Conservation (phyloP, 2,888 invertebrate species). For the Perizoma affinitatum region DNA sequence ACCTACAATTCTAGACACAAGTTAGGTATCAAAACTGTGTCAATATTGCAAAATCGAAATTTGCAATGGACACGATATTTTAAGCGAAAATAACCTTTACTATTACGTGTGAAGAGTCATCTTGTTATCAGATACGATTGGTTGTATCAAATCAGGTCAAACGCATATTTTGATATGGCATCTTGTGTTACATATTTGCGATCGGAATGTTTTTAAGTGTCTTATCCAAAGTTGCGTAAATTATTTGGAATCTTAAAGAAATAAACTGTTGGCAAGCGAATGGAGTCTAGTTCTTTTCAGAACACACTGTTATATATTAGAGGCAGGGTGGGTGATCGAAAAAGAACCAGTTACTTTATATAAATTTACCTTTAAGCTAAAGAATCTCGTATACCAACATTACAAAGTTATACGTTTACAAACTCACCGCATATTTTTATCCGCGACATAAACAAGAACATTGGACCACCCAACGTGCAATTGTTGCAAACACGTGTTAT, state of each 20-base stretch:
- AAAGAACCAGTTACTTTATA: neutral
- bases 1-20: slow-evolving; percentile 53
- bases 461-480: slow-evolving; percentile 56
- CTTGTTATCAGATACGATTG: slow-evolving; percentile 58
- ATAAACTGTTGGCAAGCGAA: no score
- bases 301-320: no score
- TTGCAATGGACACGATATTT: slow-evolving; percentile 28
- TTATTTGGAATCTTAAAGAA: neutral
- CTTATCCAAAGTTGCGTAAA: neutral
- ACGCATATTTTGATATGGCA: slow-evolving; percentile 62
- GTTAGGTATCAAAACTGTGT: slow-evolving; percentile 56
- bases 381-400: slow-evolving; percentile 26
- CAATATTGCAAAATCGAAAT: slow-evolving; percentile 48
- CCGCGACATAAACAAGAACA: slow-evolving; percentile 46
- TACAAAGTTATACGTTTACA: slow-evolving; percentile 54
- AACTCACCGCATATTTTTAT: slow-evolving; percentile 52
- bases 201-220: slow-evolving; percentile 34
- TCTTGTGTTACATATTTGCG: slow-evolving; percentile 45
- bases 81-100: slow-evolving; percentile 44
- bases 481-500: slow-evolving; percentile 43
- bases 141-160: slow-evolving; percentile 69
- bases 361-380: neutral
- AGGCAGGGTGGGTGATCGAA: no score
- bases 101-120: slow-evolving; percentile 37
- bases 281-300: neutral